Evolutionary conservation across 1,140 invertebrate genomes (phyloP), one percentile per base, ranked within the genome.

Genomic region (Cydia amplana): DNA sequence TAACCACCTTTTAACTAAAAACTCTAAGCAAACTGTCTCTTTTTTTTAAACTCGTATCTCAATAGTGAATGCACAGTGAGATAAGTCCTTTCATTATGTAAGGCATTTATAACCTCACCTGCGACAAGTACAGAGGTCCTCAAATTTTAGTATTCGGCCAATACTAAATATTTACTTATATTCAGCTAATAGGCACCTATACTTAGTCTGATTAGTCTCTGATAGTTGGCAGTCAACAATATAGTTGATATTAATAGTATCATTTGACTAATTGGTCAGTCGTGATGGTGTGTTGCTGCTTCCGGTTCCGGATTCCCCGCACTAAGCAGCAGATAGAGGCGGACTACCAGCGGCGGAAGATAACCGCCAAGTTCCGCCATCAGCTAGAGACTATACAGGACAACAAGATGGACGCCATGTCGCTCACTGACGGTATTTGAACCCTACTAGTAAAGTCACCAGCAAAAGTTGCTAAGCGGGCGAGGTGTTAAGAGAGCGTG

Each of bases 251-350:
- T 32, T 4, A 32, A 32, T 14, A 1, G 10, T 51, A 9, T 16
- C 36, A 14, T 72, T 6, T 20, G 3, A 36, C 7, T 12, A 4
- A 51, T 75, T 72, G 87, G 91, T 0, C 64, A 95, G 95, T 96
- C 67, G 95, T 98, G 74, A 95, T 97, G 78, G 86, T 98, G 67
- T 98, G 97, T 83, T 98, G 97, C 83, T 97, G 97, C 82, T 94
- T 97, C 70, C 95, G 96, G 74, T 97, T 98, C 85, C 95, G 97
- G 36, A 96, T 98, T 80, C 97, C 97, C 2, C 94, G 97, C 28
- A 98, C 97, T 0, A 98, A 98, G 86, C 97, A 98, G 90, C 97
- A 98, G 89, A 98, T 98, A 72, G 97, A 98, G 87, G 97, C 97
- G 0, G 97, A 98, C 91, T 97, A 97, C 89, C 95, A 97, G 78